phyloP scores from a whole-genome alignment of 2,113 vertebrate genomes.

The Petroica traversi region DNA sequence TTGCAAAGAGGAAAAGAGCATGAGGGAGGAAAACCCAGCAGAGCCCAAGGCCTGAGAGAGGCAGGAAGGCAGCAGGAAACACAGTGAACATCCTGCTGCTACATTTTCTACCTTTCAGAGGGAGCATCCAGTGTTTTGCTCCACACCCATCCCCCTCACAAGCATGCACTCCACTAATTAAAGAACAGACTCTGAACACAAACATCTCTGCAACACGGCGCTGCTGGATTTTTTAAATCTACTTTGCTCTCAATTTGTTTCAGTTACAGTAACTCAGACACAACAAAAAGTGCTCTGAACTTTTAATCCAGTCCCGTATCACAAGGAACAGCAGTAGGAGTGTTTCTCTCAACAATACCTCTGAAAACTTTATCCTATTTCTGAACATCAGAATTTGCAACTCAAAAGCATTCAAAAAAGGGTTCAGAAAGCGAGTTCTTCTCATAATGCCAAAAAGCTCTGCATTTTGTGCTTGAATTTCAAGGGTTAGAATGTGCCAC shows the following conservation, averaged over 20 bases:
- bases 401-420: no score
- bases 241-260: not conserved
- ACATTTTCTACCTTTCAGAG: not conserved
- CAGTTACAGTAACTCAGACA: not conserved
- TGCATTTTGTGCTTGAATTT: not conserved
- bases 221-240: not conserved
- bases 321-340: not conserved
- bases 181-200: not conserved
- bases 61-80: not conserved
- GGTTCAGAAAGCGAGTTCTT: not conserved
- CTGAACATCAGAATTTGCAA: not conserved
- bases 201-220: not conserved
- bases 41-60: not conserved
- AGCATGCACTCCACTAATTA: not conserved
- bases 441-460: not conserved
- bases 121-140: not conserved
- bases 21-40: not conserved
- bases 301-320: not conserved
- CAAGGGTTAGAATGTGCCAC: not conserved
- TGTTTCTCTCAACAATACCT: not conserved
- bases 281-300: not conserved
- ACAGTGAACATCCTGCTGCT: fast-evolving
- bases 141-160: not conserved
- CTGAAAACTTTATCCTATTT: not conserved
- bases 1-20: not conserved